Evolutionary conservation across 1,140 invertebrate genomes (phyloP).

Genomic region (Anastatus disparis): DNA sequence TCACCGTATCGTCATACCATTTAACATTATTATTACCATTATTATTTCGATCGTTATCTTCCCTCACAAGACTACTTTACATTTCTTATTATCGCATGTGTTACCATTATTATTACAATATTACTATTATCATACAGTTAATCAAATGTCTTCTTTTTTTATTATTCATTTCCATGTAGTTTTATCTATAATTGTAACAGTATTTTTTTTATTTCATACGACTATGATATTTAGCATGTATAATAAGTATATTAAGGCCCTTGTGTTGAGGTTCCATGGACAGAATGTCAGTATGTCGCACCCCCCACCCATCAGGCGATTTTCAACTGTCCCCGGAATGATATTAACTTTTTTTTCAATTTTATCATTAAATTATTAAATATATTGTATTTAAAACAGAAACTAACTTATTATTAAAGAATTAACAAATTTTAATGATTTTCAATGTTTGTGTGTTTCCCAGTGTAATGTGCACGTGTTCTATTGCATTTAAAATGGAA

Average conservation of each 20-base stretch:
- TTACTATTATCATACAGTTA: slow-evolving; percentile 42
- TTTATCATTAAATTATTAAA: too few relatives aligned
- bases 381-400: too few relatives aligned
- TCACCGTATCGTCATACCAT: slow-evolving; percentile 29
- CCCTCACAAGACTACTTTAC: slow-evolving; percentile 7
- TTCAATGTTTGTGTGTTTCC: too few relatives aligned
- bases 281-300: slow-evolving; percentile 44
- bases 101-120: slow-evolving; percentile 41
- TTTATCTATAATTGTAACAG: slow-evolving; percentile 41
- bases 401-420: too few relatives aligned
- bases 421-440: too few relatives aligned
- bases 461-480: too few relatives aligned
- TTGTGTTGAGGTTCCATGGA: slow-evolving; percentile 57
- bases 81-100: slow-evolving; percentile 34
- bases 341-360: not conserved
- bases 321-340: slow-evolving; percentile 53
- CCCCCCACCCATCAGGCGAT: slow-evolving; percentile 42
- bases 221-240: slow-evolving; percentile 48
- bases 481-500: too few relatives aligned
- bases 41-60: slow-evolving; percentile 32
- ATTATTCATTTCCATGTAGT: slow-evolving; percentile 1
- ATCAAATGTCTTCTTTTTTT: slow-evolving; percentile 11
- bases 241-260: slow-evolving; percentile 62
- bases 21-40: slow-evolving; percentile 40
- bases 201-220: slow-evolving; percentile 48